Evolutionary conservation across 2,113 vertebrate species (phyloP).

Genomic region (Azemiops feae): DNA sequence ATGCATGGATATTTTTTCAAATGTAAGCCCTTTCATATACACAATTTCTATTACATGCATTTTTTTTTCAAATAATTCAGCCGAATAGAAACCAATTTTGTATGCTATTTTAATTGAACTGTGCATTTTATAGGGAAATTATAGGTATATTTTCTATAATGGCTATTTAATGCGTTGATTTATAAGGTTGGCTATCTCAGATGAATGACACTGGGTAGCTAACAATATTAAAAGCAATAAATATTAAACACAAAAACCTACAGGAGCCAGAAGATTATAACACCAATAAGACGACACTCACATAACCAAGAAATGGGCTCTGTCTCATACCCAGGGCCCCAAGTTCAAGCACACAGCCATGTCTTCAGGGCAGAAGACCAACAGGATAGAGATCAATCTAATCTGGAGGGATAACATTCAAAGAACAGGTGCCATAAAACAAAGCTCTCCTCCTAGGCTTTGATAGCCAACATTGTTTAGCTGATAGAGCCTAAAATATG

Average conservation of each 20-base stretch:
- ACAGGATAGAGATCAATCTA: not conserved
- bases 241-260: not conserved
- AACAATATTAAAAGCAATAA: not conserved
- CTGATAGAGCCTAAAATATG: not conserved
- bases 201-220: not conserved
- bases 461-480: not conserved
- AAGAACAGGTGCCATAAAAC: not conserved
- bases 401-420: not conserved
- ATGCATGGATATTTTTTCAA: not conserved
- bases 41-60: not conserved
- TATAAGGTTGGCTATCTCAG: not conserved
- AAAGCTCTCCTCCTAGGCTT: not conserved
- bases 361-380: not conserved
- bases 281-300: not conserved
- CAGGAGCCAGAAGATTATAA: not conserved
- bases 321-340: not conserved
- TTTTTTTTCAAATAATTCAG: not conserved
- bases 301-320: not conserved
- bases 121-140: not conserved
- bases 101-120: not conserved
- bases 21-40: not conserved
- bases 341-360: not conserved
- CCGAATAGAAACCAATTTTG: not conserved
- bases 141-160: not conserved
- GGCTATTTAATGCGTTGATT: not conserved